These are phyloP conservation scores for Podiceps cristatus DNA, from an alignment of 2,113 vertebrate genomes.

Conservation along the genomic window DNA sequence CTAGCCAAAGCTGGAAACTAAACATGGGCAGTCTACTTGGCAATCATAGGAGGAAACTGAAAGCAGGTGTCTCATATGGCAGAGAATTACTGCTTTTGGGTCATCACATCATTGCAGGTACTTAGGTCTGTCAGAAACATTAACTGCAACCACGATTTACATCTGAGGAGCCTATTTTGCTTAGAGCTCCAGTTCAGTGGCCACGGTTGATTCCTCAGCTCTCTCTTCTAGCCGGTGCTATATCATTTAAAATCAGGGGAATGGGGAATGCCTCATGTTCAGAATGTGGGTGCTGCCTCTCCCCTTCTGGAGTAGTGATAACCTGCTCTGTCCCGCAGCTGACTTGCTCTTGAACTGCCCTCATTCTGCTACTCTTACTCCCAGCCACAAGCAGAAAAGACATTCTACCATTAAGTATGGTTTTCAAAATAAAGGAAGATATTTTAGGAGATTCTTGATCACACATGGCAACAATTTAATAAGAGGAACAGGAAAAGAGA, in stretches of 20 bases:
- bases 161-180: neutral
- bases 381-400: neutral
- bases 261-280: neutral
- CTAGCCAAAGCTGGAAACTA: neutral
- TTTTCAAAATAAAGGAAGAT: neutral
- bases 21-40: neutral
- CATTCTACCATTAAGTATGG: rapidly evolving
- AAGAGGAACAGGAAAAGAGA: neutral
- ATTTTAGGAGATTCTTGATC: neutral
- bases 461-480: neutral
- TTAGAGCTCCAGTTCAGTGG: neutral
- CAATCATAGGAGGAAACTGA: neutral
- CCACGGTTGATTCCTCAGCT: neutral
- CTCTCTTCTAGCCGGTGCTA: neutral
- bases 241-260: neutral
- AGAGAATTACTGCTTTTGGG: neutral
- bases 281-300: neutral
- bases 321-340: neutral
- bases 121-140: neutral
- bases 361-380: neutral
- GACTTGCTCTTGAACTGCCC: neutral
- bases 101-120: neutral
- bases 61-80: neutral
- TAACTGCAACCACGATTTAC: neutral
- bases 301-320: neutral